Conservation (phyloP, 1,140 invertebrate species). For the Hermatobates lingyangjiaoensis region DNA sequence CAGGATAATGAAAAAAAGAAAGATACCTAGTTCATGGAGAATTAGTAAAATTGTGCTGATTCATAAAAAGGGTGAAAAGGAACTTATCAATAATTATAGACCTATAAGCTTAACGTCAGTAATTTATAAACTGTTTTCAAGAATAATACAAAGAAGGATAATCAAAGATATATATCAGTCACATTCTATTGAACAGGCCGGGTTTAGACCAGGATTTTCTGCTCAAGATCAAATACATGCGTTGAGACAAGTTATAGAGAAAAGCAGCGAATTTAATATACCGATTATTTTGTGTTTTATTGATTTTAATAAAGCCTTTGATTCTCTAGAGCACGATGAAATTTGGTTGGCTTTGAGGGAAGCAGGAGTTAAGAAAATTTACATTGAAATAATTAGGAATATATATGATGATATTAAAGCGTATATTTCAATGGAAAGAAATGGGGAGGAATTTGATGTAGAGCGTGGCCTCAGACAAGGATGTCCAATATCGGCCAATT, state of each 20-base stretch:
- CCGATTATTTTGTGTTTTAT: constrained; percentile 1
- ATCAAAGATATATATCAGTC: constrained; percentile 16
- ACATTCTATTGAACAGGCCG: constrained; percentile 22
- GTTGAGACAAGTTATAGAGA: constrained; percentile 6
- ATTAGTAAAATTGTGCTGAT: not conserved
- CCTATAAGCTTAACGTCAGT: constrained; percentile 20
- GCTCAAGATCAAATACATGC: constrained; percentile 10
- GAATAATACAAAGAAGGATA: constrained; percentile 16
- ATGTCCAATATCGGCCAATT: constrained; percentile 13
- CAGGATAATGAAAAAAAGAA: not conserved
- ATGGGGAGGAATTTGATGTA: not conserved
- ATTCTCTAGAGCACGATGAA: not conserved
- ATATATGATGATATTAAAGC: constrained; percentile 1
- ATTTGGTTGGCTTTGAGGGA: not conserved
- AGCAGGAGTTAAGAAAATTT: not conserved
- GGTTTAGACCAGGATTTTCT: constrained; percentile 19
- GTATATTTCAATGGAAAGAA: not conserved
- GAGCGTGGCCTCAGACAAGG: constrained; percentile 6
- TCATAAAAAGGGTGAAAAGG: constrained; percentile 20
- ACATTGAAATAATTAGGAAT: not conserved
- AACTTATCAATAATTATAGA: constrained; percentile 19
- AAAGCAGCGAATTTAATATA: constrained; percentile 9
- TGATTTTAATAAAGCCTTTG: constrained; percentile 2
- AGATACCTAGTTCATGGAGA: not conserved
- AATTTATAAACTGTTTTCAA: constrained; percentile 18